Conservation (phyloP, 2,113 vertebrate species). For the Trogon surrucura region DNA sequence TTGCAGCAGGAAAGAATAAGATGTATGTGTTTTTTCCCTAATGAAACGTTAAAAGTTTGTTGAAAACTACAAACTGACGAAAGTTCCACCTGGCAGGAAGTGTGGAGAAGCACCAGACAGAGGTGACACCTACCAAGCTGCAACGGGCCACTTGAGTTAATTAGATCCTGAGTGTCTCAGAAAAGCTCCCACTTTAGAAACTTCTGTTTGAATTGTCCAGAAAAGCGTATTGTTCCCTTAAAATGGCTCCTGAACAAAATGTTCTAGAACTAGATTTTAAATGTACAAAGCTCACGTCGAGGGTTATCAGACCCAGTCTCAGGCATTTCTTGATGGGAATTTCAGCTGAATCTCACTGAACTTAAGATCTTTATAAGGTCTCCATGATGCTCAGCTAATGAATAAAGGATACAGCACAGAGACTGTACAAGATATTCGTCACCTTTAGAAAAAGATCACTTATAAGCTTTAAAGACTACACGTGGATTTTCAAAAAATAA, state of each 20-base stretch:
- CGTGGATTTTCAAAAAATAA: background rate
- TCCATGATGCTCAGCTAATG: background rate
- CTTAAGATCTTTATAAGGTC: background rate
- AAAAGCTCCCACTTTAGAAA: background rate
- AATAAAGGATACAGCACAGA: background rate
- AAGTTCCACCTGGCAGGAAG: background rate
- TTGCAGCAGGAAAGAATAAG: background rate
- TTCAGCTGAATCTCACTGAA: background rate
- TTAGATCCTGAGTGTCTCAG: background rate
- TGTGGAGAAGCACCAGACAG: background rate
- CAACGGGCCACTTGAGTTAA: background rate
- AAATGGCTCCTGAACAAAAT: background rate
- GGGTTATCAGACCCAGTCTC: background rate
- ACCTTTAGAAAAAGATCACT: background rate
- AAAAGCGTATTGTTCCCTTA: background rate
- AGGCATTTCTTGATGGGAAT: background rate
- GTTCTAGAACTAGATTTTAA: constrained; percentile 6
- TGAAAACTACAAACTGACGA: background rate
- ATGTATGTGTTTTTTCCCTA: background rate
- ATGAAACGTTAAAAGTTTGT: background rate
- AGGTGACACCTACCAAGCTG: background rate
- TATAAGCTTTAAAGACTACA: background rate
- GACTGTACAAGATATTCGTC: background rate
- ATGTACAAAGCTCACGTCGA: background rate
- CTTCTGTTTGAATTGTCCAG: background rate